Conservation (phyloP, 2,797 vertebrate species). For the Sparidentex hasta region DNA sequence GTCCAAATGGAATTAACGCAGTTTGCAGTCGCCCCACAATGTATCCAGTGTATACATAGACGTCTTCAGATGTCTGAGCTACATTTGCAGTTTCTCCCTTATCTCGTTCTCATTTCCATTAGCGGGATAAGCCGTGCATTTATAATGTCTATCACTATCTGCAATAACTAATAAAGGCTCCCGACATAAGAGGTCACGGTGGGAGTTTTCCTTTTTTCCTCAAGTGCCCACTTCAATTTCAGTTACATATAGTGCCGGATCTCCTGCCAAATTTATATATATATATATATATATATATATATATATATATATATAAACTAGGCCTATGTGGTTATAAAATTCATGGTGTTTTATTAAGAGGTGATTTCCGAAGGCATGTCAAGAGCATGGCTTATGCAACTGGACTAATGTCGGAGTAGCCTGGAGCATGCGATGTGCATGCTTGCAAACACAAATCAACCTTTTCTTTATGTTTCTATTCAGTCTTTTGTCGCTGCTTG, state of each 20-base stretch:
- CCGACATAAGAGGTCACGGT: conserved; percentile 42
- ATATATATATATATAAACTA: background rate
- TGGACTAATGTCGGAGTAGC: conserved; percentile 40
- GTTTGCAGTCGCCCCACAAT: conserved; percentile 53
- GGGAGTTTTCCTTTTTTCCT: conserved; percentile 26
- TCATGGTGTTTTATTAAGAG: background rate
- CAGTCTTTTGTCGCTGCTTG: conserved; percentile 19
- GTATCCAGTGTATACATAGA: conserved; percentile 43
- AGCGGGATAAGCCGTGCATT: conserved; percentile 50
- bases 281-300: no score
- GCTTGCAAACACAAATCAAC: conserved; percentile 33
- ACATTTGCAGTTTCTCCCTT: conserved; percentile 52
- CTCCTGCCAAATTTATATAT: conserved; percentile 8
- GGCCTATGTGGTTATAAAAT: background rate
- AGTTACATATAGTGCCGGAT: conserved; percentile 17
- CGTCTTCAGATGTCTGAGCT: conserved; percentile 56
- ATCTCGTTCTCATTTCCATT: conserved; percentile 56
- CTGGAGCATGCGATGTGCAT: conserved; percentile 16
- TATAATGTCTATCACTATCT: conserved; percentile 47
- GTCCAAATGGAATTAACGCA: conserved; percentile 74
- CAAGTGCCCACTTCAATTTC: conserved; percentile 38
- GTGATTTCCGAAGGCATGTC: conserved; percentile 24
- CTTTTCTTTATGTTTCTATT: conserved; percentile 41
- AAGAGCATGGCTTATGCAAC: conserved; percentile 29
- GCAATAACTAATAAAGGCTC: conserved; percentile 53